Conservation (phyloP, 2,888 invertebrate species). For the Formica aserva region DNA sequence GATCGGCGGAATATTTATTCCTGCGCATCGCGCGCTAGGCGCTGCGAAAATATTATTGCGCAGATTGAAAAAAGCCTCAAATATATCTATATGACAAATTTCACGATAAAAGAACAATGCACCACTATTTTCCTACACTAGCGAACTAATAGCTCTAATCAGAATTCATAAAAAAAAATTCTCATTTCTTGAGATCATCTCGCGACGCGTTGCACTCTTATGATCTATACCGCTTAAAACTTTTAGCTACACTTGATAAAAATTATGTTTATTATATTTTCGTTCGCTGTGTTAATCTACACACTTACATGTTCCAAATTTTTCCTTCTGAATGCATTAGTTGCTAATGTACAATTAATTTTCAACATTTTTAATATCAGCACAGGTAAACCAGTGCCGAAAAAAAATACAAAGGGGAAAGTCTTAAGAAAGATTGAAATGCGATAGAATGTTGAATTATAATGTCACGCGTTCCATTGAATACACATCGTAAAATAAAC, state of each 20-base stretch:
- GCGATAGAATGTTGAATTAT: not conserved
- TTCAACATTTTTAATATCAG: not conserved
- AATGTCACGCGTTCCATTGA: no score
- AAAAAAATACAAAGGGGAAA: not conserved
- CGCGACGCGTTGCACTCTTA: not conserved
- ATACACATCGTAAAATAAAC: not conserved
- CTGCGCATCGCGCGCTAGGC: not conserved
- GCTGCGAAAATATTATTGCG: slow-evolving; percentile 25
- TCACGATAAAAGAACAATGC: not conserved
- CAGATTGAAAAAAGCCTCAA: not conserved
- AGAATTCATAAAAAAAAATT: slow-evolving; percentile 16
- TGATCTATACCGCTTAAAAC: not conserved
- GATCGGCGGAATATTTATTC: not conserved
- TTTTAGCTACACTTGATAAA: not conserved
- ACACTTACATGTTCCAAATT: not conserved
- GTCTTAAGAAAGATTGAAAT: not conserved
- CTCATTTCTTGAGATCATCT: slow-evolving; percentile 12
- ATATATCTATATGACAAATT: not conserved
- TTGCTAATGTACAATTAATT: not conserved
- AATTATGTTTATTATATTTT: not conserved
- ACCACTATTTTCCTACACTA: not conserved
- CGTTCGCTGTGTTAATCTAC: not conserved
- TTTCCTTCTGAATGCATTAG: not conserved
- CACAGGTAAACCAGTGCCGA: not conserved
- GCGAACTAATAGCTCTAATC: not conserved